Conservation (phyloP, 1,140 invertebrate species). For the Pectinophora gossypiella region DNA sequence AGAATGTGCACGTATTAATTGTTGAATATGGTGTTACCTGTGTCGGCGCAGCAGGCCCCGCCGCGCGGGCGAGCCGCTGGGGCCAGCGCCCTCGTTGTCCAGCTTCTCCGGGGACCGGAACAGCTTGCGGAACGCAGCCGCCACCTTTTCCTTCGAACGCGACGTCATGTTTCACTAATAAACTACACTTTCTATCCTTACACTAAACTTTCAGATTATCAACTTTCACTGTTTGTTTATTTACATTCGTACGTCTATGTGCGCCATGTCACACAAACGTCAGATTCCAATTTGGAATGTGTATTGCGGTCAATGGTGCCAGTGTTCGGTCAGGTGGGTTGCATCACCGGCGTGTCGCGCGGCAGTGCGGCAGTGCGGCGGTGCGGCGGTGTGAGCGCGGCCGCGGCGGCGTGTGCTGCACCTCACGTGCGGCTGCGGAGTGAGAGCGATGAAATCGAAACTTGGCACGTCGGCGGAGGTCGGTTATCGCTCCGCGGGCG, state of each 20-base stretch:
- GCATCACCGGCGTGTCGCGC: slow-evolving; percentile 45
- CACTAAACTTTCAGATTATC: slow-evolving; percentile 25
- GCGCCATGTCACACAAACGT: slow-evolving; percentile 42
- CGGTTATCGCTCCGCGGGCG: slow-evolving; percentile 45
- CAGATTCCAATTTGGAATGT: slow-evolving; percentile 32
- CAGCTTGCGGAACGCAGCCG: slow-evolving; percentile 84
- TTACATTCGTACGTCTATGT: slow-evolving; percentile 29
- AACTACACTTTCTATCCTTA: slow-evolving; percentile 34
- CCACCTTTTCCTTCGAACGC: slow-evolving; percentile 82
- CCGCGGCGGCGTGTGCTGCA: slow-evolving; percentile 21
- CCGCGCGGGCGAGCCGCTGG: slow-evolving; percentile 78
- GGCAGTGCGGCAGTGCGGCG: neutral
- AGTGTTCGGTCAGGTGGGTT: slow-evolving; percentile 23
- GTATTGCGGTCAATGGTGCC: slow-evolving; percentile 16
- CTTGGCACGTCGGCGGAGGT: slow-evolving; percentile 48
- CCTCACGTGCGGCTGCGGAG: slow-evolving; percentile 52
- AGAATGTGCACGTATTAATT: too few relatives aligned
- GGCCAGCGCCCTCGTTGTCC: slow-evolving; percentile 77
- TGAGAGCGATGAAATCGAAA: slow-evolving; percentile 52
- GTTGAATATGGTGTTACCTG: too few relatives aligned
- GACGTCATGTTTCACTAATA: slow-evolving; percentile 78
- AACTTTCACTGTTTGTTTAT: slow-evolving; percentile 34
- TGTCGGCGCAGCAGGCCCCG: slow-evolving; percentile 73
- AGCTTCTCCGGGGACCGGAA: slow-evolving; percentile 83
- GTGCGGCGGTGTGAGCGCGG: neutral